Percentiles rank a stretch among this genome's conserved stretches.
Conservation (phyloP, 2,113 vertebrate genomes). For the Myanophis thanlyinensis region DNA sequence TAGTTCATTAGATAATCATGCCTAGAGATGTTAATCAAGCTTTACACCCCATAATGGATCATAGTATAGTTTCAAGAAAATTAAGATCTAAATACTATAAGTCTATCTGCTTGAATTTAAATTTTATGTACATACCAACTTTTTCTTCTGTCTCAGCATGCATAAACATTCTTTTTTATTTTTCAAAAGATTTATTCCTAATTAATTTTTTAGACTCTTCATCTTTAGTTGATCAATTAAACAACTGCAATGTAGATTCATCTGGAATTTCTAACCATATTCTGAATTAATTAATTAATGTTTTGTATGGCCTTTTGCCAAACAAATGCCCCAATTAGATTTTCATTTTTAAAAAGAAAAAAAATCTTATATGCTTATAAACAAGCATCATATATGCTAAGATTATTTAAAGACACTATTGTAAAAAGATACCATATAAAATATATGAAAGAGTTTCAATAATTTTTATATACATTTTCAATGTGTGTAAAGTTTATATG, state of each 20-base stretch:
- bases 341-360: background rate
- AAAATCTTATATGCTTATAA: background rate
- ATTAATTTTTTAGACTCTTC: background rate
- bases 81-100: background rate
- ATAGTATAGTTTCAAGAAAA: background rate
- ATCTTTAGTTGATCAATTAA: background rate
- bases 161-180: background rate
- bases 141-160: background rate
- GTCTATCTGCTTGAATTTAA: background rate
- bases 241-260: background rate
- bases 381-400: background rate
- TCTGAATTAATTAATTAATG: background rate
- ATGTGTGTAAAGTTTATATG: background rate
- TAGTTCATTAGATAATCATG: background rate
- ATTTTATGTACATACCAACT: background rate
- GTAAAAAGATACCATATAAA: background rate
- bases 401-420: background rate
- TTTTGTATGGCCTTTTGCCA: background rate
- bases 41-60: background rate
- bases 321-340: background rate
- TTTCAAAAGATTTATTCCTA: background rate
- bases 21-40: background rate
- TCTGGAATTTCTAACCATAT: background rate
- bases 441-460: background rate
- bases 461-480: background rate